phyloP scores from a whole-genome alignment of 1,140 invertebrate genomes.

The Danaus melanippus region DNA sequence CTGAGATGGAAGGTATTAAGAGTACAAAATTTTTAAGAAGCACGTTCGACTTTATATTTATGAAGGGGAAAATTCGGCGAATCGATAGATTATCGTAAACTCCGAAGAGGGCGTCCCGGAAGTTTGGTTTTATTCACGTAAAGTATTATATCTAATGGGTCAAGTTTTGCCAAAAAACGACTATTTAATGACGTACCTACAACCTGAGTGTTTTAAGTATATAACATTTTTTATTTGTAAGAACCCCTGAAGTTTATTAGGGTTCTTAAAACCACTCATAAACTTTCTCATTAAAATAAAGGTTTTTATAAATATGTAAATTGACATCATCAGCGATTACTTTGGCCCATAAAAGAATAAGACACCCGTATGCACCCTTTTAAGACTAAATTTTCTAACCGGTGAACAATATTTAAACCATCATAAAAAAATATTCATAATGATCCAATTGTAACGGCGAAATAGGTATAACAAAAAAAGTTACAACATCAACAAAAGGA shows the following conservation, averaged over 20 bases:
- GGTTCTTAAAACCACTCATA: too few species aligned
- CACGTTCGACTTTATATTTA: neutral
- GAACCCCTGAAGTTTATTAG: constrained; percentile 5
- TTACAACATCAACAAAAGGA: constrained; percentile 9
- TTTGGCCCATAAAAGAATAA: neutral
- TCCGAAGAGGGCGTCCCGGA: constrained; percentile 18
- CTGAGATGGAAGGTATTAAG: too few species aligned
- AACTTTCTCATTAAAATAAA: too few species aligned
- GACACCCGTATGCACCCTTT: neutral
- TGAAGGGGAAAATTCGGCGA: constrained; percentile 17
- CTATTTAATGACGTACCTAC: constrained; percentile 30
- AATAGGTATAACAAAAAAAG: too few species aligned
- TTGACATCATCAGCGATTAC: constrained; percentile 3
- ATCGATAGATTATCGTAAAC: constrained; percentile 50
- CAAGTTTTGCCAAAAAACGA: constrained; percentile 33
- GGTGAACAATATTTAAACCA: too few species aligned
- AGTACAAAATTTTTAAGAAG: neutral
- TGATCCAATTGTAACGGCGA: too few species aligned
- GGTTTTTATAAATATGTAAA: constrained; percentile 1
- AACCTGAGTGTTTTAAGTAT: constrained; percentile 3
- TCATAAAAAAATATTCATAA: too few species aligned
- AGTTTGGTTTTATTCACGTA: constrained; percentile 33
- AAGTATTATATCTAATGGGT: constrained; percentile 37
- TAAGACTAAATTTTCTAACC: too few species aligned
- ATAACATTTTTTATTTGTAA: constrained; percentile 16